Evolutionary conservation across 1,140 invertebrate genomes (phyloP).

Genomic region (Euwallacea fornicatus): DNA sequence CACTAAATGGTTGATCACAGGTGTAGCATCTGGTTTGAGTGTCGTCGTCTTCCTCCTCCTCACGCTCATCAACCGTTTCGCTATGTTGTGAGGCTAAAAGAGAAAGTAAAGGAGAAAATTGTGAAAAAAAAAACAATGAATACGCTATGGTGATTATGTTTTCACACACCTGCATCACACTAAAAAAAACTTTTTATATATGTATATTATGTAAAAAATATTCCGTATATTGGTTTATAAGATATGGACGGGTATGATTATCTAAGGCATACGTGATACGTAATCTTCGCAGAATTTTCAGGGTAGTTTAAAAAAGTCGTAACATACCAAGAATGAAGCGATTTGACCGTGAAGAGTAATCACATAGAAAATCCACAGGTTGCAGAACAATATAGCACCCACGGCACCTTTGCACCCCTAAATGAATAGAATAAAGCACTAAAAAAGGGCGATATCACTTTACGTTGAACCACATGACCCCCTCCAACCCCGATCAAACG

Average conservation of each 20-base stretch:
- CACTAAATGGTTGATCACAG: constrained; percentile 70
- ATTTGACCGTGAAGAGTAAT: constrained; percentile 6
- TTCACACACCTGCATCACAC: too few relatives aligned
- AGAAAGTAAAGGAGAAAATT: constrained; percentile 37
- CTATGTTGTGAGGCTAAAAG: constrained; percentile 67
- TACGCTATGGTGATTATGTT: too few relatives aligned
- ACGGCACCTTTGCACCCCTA: constrained; percentile 25
- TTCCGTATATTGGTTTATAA: too few relatives aligned
- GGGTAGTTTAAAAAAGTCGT: too few relatives aligned
- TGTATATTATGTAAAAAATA: too few relatives aligned
- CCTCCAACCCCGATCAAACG: constrained; percentile 28
- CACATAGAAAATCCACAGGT: constrained; percentile 37
- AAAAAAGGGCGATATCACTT: constrained; percentile 27
- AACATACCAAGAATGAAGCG: neutral
- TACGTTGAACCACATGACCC: constrained; percentile 21
- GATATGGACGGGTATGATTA: too few relatives aligned
- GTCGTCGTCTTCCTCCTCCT: constrained; percentile 62
- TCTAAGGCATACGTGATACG: too few relatives aligned
- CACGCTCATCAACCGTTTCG: constrained; percentile 63
- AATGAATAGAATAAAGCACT: constrained; percentile 30
- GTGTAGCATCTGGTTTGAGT: constrained; percentile 63
- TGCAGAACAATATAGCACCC: constrained; percentile 25
- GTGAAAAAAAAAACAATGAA: too few relatives aligned
- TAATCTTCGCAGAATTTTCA: too few relatives aligned
- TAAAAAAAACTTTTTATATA: too few relatives aligned